Conservation (phyloP, 2,888 invertebrate genomes). For the Patella caerulea region DNA sequence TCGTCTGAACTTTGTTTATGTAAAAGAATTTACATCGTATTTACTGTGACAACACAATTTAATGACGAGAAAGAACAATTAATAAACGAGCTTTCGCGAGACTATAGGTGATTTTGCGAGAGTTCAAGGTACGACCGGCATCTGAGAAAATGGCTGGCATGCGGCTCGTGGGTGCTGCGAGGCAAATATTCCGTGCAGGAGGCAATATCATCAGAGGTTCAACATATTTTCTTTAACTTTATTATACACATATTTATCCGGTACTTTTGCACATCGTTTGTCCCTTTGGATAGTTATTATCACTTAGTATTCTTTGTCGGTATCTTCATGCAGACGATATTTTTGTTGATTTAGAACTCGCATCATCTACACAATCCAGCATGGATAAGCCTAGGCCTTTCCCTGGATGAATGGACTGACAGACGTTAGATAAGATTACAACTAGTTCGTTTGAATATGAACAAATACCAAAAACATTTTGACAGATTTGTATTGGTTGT, state of each 20-base stretch:
- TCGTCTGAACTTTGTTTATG: neutral
- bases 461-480: too few species aligned
- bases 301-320: too few species aligned
- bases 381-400: too few species aligned
- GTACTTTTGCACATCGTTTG: too few species aligned
- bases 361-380: too few species aligned
- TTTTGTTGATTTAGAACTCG: neutral
- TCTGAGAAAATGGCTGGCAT: conserved; percentile 48
- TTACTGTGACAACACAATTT: neutral
- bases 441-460: too few species aligned
- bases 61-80: neutral
- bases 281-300: too few species aligned
- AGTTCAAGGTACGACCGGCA: conserved; percentile 54
- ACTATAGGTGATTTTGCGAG: conserved; percentile 41
- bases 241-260: too few species aligned
- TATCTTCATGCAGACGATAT: conserved; percentile 11
- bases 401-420: too few species aligned
- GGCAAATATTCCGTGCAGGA: conserved; percentile 20
- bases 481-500: too few species aligned
- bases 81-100: conserved; percentile 15
- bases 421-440: too few species aligned
- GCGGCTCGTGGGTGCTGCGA: conserved; percentile 40
- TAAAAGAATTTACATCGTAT: neutral
- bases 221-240: too few species aligned
- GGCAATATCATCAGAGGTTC: neutral